phyloP scores from a whole-genome alignment of 1,140 invertebrate species.

The Lucilia cuprina region DNA sequence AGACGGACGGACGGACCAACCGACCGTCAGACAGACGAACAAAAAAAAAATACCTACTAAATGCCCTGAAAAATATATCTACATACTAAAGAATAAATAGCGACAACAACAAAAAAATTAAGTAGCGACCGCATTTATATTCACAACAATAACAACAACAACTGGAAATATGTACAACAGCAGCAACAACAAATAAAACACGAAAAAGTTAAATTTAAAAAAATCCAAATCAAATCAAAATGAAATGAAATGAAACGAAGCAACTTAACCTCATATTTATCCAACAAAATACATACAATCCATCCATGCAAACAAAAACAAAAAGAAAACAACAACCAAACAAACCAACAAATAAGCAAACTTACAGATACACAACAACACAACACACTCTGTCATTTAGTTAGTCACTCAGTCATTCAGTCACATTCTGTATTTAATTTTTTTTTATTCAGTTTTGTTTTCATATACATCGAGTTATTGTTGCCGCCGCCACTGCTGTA shows the following conservation, averaged over 20 bases:
- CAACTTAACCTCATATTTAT: conserved; percentile 62
- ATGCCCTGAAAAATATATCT: neutral
- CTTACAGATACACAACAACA: neutral
- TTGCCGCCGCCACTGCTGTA: neutral
- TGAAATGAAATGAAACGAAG: conserved; percentile 45
- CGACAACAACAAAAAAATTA: conserved; percentile 27
- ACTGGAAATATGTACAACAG: conserved; percentile 25
- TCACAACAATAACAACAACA: conserved; percentile 29
- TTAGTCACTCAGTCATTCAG: no score
- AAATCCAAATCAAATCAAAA: conserved; percentile 13
- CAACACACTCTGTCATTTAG: neutral
- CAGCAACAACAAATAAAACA: neutral
- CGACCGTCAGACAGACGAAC: no score
- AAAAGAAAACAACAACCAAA: no score
- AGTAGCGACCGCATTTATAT: conserved; percentile 36
- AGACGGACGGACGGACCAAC: neutral
- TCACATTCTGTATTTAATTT: neutral
- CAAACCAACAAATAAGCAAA: neutral
- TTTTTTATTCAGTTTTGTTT: neutral
- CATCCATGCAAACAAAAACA: neutral
- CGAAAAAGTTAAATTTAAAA: neutral
- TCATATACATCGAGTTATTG: neutral
- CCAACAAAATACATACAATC: conserved; percentile 56
- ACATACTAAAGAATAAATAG: neutral
- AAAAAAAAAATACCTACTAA: neutral